A percentile compares a stretch with the other conserved stretches of the same genome.
These are phyloP conservation scores for Pandemis heparana DNA, from an alignment of 2,888 invertebrate species.

Conservation along the genomic window DNA sequence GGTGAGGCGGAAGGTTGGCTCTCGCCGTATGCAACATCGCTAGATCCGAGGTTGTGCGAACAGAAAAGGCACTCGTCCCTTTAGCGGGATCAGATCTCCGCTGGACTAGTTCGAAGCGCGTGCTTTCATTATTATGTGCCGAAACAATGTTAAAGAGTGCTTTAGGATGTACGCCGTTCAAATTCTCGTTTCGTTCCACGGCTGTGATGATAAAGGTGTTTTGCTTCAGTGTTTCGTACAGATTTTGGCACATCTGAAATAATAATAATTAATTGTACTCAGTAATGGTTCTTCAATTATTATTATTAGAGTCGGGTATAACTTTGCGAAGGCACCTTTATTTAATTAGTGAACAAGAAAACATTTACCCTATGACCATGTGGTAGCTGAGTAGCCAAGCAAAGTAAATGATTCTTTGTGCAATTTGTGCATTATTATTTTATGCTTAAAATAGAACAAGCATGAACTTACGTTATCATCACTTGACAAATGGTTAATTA, in stretches of 20 bases:
- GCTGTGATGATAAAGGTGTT: slow-evolving; percentile 55
- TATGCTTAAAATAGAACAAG: no score
- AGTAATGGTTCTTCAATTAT: no score
- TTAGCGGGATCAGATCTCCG: slow-evolving; percentile 51
- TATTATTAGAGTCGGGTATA: no score
- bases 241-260: slow-evolving; percentile 52
- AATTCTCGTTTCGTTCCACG: slow-evolving; percentile 43
- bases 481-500: slow-evolving; percentile 49
- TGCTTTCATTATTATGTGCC: slow-evolving; percentile 45
- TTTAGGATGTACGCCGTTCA: slow-evolving; percentile 45
- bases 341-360: no score
- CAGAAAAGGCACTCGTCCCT: slow-evolving; percentile 51
- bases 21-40: slow-evolving; percentile 44
- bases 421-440: no score
- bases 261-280: neutral
- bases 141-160: slow-evolving; percentile 51
- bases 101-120: slow-evolving; percentile 49
- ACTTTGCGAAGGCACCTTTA: no score
- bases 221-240: slow-evolving; percentile 48
- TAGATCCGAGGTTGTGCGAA: slow-evolving; percentile 52
- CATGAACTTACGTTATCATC: slow-evolving; percentile 52
- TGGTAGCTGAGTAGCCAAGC: no score
- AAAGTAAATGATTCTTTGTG: no score
- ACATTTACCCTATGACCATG: no score
- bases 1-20: slow-evolving; percentile 38